Conservation (phyloP, 1,140 invertebrate species). For the Holotrichia oblita region DNA sequence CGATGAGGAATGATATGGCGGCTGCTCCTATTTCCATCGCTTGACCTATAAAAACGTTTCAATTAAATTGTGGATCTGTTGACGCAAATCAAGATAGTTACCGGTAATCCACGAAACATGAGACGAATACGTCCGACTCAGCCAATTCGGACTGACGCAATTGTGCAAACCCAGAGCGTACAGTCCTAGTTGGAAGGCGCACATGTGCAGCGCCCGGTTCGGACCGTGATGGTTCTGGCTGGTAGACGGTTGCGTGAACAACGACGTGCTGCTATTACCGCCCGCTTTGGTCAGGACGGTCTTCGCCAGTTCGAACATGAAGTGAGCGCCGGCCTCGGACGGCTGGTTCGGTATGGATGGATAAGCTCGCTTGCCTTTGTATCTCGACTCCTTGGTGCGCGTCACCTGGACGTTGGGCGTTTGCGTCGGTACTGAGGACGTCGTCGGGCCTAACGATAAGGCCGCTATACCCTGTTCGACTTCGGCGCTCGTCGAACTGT, state of each 20-base stretch:
- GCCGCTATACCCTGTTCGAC: constrained; percentile 69
- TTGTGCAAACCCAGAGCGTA: constrained; percentile 98
- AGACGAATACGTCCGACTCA: constrained; percentile 96
- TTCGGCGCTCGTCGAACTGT: constrained; percentile 76
- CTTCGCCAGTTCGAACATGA: constrained; percentile 98
- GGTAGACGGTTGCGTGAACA: constrained; percentile 86
- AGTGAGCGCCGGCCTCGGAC: constrained; percentile 95
- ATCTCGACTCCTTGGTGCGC: constrained; percentile 76
- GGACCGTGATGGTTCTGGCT: constrained; percentile 85
- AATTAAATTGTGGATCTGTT: neutral
- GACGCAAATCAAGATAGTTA: constrained; percentile 51
- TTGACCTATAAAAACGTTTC: constrained; percentile 72
- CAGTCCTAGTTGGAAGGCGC: constrained; percentile 95
- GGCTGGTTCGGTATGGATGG: constrained; percentile 97
- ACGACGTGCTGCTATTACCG: constrained; percentile 90
- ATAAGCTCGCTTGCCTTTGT: constrained; percentile 90
- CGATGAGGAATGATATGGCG: constrained; percentile 95
- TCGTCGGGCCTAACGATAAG: constrained; percentile 60
- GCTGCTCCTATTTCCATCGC: constrained; percentile 97
- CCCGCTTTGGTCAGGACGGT: constrained; percentile 94
- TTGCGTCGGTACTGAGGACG: constrained; percentile 50
- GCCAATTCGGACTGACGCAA: constrained; percentile 96
- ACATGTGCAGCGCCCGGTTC: constrained; percentile 95
- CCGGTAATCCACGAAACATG: constrained; percentile 99
- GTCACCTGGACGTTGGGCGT: constrained; percentile 53